phyloP scores from a whole-genome alignment of 2,113 vertebrate species.

The Egretta garzetta region DNA sequence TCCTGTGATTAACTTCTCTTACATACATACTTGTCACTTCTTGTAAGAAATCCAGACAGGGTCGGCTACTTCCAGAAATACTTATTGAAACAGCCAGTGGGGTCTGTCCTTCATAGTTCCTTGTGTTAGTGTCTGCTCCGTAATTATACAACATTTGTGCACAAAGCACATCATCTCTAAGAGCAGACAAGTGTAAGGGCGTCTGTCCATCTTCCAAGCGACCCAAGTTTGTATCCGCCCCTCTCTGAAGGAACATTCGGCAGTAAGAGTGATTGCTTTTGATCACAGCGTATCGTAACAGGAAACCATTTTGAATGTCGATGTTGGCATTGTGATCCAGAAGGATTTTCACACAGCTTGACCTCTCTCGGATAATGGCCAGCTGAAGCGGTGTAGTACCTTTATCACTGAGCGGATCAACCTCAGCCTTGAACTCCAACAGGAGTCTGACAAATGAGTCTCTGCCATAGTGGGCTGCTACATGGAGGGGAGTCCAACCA shows the following conservation, averaged over 20 bases:
- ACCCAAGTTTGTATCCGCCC: slow-evolving; percentile 96
- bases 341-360: slow-evolving; percentile 96
- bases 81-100: slow-evolving; percentile 93
- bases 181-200: slow-evolving; percentile 95
- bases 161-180: slow-evolving; percentile 92
- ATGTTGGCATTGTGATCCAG: slow-evolving; percentile 98
- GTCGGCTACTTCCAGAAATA: slow-evolving; percentile 92
- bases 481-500: slow-evolving; percentile 97
- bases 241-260: slow-evolving; percentile 98
- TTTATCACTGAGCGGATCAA: slow-evolving; percentile 97
- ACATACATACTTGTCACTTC: slow-evolving; percentile 95
- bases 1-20: slow-evolving; percentile 66
- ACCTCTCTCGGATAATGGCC: slow-evolving; percentile 96
- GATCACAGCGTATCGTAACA: slow-evolving; percentile 96
- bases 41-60: slow-evolving; percentile 97
- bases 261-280: slow-evolving; percentile 98
- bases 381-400: slow-evolving; percentile 96
- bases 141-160: slow-evolving; percentile 96
- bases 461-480: slow-evolving; percentile 95
- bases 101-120: slow-evolving; percentile 98
- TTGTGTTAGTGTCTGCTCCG: slow-evolving; percentile 93
- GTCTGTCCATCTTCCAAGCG: slow-evolving; percentile 97
- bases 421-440: slow-evolving; percentile 95
- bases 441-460: slow-evolving; percentile 96
- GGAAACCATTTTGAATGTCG: slow-evolving; percentile 97